Evolutionary conservation across 1,140 invertebrate genomes (phyloP).

Genomic region (Eumeta japonica): DNA sequence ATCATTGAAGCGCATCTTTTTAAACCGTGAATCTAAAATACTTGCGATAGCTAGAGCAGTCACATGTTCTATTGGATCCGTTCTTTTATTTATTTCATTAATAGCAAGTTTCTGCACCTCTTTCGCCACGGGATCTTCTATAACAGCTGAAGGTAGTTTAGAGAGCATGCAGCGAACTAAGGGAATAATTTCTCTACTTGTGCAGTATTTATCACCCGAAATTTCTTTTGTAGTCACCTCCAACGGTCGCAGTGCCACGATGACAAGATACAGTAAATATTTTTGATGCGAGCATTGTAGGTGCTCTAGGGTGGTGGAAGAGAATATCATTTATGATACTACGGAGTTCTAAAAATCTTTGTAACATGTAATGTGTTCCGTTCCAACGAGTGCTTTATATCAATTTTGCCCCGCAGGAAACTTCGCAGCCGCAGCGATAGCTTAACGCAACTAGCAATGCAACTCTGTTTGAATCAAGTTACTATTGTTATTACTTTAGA

Average conservation of each 20-base stretch:
- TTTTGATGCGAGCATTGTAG: conserved; percentile 30
- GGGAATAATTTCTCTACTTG: conserved; percentile 39
- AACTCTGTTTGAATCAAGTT: conserved; percentile 36
- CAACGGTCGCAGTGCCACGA: conserved; percentile 25
- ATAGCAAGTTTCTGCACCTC: conserved; percentile 15
- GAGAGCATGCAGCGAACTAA: conserved; percentile 31
- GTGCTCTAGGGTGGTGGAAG: conserved; percentile 21
- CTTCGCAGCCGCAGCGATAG: conserved; percentile 6
- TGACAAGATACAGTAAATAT: conserved; percentile 21
- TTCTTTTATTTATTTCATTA: conserved; percentile 20
- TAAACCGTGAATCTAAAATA: conserved; percentile 9
- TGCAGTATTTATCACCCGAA: conserved; percentile 39
- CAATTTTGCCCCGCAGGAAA: conserved; percentile 22
- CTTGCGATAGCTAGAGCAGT: conserved; percentile 7
- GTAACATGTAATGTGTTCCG: conserved; percentile 32
- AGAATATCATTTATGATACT: conserved; percentile 27
- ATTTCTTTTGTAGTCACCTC: conserved; percentile 40
- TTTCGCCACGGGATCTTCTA: conserved; percentile 15
- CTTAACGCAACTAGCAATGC: conserved; percentile 26
- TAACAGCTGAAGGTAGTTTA: conserved; percentile 16
- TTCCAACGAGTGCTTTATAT: conserved; percentile 35
- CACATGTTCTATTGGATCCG: conserved; percentile 18
- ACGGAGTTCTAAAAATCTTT: conserved; percentile 29
- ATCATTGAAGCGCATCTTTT: conserved; percentile 9
- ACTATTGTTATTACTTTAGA: conserved; percentile 32